phyloP scores from a whole-genome alignment of 2,888 invertebrate genomes.

The Hylaea fasciaria region DNA sequence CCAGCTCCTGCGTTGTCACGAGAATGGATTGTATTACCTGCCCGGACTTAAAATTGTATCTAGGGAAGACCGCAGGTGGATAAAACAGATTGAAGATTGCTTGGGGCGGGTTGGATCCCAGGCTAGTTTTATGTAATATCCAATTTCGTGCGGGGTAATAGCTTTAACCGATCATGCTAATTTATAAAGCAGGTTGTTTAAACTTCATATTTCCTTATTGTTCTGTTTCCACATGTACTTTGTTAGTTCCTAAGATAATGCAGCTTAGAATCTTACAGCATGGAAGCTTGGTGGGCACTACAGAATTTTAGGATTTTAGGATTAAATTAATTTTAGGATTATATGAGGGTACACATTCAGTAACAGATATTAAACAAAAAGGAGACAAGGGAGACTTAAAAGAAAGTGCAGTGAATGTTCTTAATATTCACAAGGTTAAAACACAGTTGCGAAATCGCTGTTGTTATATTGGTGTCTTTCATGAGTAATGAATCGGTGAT shows the following conservation, averaged over 20 bases:
- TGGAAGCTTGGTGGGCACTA: no score
- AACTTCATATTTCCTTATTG: no score
- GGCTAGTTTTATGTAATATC: not conserved
- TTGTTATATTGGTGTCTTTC: not conserved
- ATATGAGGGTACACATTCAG: no score
- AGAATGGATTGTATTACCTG: slow-evolving; percentile 50
- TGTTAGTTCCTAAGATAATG: no score
- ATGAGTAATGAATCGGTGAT: not conserved
- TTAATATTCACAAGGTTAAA: not conserved
- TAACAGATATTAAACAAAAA: no score
- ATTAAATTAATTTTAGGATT: no score
- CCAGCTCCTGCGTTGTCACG: slow-evolving; percentile 40
- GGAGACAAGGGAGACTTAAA: no score
- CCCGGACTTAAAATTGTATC: slow-evolving; percentile 38
- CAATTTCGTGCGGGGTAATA: not conserved
- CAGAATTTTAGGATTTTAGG: no score
- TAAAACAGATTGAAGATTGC: slow-evolving; percentile 32
- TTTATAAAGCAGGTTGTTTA: not conserved
- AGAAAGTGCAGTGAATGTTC: no score
- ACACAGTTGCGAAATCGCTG: not conserved
- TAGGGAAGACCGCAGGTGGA: slow-evolving; percentile 30
- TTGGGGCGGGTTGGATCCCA: slow-evolving; percentile 11
- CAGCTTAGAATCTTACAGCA: no score
- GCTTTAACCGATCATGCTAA: not conserved
- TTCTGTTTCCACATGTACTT: no score